Base-by-base conservation (phyloP, 2,888 invertebrate species). In the Andrena minutula region DNA sequence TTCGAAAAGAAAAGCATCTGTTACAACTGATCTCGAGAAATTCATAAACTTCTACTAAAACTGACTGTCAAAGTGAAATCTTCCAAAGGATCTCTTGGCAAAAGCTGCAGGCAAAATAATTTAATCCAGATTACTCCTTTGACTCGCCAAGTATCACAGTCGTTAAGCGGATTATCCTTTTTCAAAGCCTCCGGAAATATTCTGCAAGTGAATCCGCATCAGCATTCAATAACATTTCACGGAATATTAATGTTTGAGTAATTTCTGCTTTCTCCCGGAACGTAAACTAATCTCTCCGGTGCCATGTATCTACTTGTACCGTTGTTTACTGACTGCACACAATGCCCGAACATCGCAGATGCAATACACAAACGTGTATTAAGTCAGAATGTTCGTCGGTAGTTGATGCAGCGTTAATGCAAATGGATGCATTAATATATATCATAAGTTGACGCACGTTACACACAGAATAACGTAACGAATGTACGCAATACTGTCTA, bases 261-360 rank as follows among this genome's bases (percentile, higher is more conserved):
- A 75, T 80, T 75, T 64, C 75, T 70, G 71, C 61, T 75, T 71
- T 73, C 75, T 53, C 41, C 23, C 35, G 51, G 47, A 72, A 53
- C 49, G 41, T 75, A 66, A 80, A 82, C 68, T 80, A 75, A 80
- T 82, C 75, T 82, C 75, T 49, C 66, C 53, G 60, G 70, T 49
- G 23, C 35, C 65, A 32, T 51, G 51, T 75, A 79, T 79, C 75
- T 71, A 66, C 79, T 81, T 74, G 51, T 53, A 47, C 65, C n/a
- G 28, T 47, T 81, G 74, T 81, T 81, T 79, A 64, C 79, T 60
- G 28, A 26, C 16, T 32, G 74, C 53, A 71, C 26, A 71, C 66
- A 75, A 71, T 68, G 35, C 16, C 28, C 4, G 51, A 47, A 23
- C 65, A 53, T 53, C 30, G 74, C 60, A 58, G 72, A 78, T 49